Base-by-base conservation (phyloP, 2,888 invertebrate species). In the Agriopis marginaria region DNA sequence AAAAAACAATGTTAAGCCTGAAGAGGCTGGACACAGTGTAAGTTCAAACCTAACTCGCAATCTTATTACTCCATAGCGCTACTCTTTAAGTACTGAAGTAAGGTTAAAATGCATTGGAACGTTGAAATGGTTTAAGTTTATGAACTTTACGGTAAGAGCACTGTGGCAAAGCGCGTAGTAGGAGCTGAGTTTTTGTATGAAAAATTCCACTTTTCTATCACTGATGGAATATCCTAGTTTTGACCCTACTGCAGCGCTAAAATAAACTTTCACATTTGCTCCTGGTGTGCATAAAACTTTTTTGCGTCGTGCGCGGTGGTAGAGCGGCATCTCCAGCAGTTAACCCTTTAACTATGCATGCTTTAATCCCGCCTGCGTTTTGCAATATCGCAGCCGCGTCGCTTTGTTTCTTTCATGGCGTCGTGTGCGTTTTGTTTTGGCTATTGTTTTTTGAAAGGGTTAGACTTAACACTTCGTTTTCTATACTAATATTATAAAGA, bases 341-440 rank as follows among this genome's bases (percentile, higher is more conserved):
- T 77, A 80, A 83, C 82, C 82, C 81, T 82, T 87, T 85, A 87
- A 87, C 80, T 83, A 87, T 87, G 86, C 84, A 87, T 86, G 84
- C 74, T 84, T 87, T 87, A 87, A 87, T 87, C 86, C 83, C 75
- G 77, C 68, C 75, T 77, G 67, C 79, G 76, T 73, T 75, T 74
- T 75, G 78, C 80, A 75, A 79, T 80, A 75, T 76, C 73, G 69
- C 66, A 59, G 51, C 63, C 61, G 70, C 72, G 51, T 61, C 61
- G 70, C 72, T 70, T 70, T 72, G 74, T 73, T 76, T 74, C 68
- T 73, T 72, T 76, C 68, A 73, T 68, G 3, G 1, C 17, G 62
- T 47, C 61, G 50, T 45, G 39, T 39, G n/a, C 45, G 73, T 70
- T 73, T 73, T 76, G 74, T 74, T 77, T 68, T 65, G 68, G 64